Evolutionary conservation across 1,140 invertebrate species (phyloP).

Genomic region (Drosophila quadrilineata): DNA sequence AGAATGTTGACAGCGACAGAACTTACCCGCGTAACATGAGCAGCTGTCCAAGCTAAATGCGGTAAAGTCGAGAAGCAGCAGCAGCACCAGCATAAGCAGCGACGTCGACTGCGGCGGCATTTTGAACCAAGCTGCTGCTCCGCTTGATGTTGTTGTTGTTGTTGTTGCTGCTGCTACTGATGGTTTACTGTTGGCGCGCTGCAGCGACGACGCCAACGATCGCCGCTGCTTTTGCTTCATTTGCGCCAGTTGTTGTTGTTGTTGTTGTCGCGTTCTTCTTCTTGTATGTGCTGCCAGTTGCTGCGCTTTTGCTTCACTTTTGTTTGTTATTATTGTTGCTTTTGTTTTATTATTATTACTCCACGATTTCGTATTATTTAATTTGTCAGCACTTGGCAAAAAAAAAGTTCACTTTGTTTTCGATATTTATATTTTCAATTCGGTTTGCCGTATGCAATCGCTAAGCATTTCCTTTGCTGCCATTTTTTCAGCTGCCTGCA

Average conservation of each 20-base stretch:
- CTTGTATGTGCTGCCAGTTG: slow-evolving; percentile 3
- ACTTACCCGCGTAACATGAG: slow-evolving; percentile 77
- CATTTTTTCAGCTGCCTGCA: slow-evolving; percentile 22
- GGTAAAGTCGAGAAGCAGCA: slow-evolving; percentile 37
- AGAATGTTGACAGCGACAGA: slow-evolving; percentile 27
- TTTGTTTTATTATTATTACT: slow-evolving; percentile 9
- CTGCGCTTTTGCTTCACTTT: neutral
- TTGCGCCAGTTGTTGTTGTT: slow-evolving; percentile 50
- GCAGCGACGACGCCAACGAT: slow-evolving; percentile 72
- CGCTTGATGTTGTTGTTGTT: neutral
- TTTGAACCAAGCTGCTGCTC: slow-evolving; percentile 40
- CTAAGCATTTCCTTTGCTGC: slow-evolving; percentile 41
- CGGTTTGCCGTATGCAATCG: slow-evolving; percentile 25
- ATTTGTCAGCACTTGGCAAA: slow-evolving; percentile 21
- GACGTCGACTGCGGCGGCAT: slow-evolving; percentile 44
- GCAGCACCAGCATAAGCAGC: slow-evolving; percentile 40
- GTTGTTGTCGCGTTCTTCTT: neutral
- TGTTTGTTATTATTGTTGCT: slow-evolving; percentile 5
- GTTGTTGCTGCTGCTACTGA: slow-evolving; percentile 23
- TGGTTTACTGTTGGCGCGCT: slow-evolving; percentile 37
- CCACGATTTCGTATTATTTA: slow-evolving; percentile 5
- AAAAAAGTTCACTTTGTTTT: slow-evolving; percentile 35
- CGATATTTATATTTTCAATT: slow-evolving; percentile 40
- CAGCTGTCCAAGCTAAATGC: slow-evolving; percentile 57
- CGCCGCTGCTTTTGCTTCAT: slow-evolving; percentile 57